A percentile compares a stretch with the other conserved stretches of the same genome.
These are phyloP conservation scores for Xiphydria camelus DNA, from an alignment of 2,888 invertebrate genomes.

Conservation along the genomic window DNA sequence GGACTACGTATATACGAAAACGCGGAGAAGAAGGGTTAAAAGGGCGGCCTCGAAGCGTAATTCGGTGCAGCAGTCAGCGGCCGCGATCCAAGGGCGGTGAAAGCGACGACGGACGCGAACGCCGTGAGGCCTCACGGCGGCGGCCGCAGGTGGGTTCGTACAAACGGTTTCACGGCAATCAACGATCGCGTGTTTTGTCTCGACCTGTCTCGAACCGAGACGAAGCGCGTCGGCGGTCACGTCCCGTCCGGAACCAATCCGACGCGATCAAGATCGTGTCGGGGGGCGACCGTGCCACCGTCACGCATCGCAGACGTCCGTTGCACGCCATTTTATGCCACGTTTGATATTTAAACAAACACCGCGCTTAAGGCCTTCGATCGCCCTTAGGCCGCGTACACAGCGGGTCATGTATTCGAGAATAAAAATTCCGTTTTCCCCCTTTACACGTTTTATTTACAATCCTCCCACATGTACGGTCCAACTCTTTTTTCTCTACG, in stretches of 20 bases:
- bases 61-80: too few relatives aligned
- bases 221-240: constrained; percentile 2
- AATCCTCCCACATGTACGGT: too few relatives aligned
- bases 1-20: too few relatives aligned
- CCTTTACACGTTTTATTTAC: too few relatives aligned
- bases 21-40: too few relatives aligned
- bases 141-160: neutral
- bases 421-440: too few relatives aligned
- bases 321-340: neutral
- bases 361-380: too few relatives aligned
- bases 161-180: constrained; percentile 3
- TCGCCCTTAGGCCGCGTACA: too few relatives aligned
- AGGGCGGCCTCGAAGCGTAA: too few relatives aligned
- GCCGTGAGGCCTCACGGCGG: too few relatives aligned
- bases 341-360: constrained; percentile 5
- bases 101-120: neutral
- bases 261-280: constrained; percentile 1
- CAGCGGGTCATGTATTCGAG: too few relatives aligned
- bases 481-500: too few relatives aligned
- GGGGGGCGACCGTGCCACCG: neutral
- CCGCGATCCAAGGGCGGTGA: neutral
- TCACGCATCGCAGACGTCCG: constrained; percentile 6
- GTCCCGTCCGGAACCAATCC: constrained; percentile 1
- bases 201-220: neutral
- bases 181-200: constrained; percentile 3